Percentiles rank a stretch among this genome's conserved stretches.
These are phyloP conservation scores for Felis catus DNA, from an alignment of 2,113 vertebrate genomes.

Conservation along the genomic window DNA sequence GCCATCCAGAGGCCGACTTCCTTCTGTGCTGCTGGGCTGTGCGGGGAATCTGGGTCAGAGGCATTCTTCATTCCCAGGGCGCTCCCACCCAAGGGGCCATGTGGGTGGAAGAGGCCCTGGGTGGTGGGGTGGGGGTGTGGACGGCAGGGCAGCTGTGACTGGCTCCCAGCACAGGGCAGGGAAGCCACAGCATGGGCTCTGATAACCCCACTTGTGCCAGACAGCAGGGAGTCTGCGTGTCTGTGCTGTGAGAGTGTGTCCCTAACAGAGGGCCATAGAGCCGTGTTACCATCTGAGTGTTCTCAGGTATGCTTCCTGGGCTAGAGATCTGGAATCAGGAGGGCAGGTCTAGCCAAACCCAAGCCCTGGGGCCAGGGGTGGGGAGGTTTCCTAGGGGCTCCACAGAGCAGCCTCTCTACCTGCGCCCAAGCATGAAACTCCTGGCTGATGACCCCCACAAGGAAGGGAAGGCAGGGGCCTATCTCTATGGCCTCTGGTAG, in stretches of 20 bases:
- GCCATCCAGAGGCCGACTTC: neutral
- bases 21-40: neutral
- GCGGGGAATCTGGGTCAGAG: neutral
- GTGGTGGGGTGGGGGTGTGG: too few species aligned
- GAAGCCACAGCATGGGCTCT: neutral
- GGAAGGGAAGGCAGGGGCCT: neutral
- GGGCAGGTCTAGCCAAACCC: neutral
- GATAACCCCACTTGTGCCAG: neutral
- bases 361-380: neutral
- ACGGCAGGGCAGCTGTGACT: neutral
- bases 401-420: neutral
- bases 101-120: neutral
- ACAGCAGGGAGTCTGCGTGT: neutral
- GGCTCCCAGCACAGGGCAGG: neutral
- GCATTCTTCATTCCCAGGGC: neutral
- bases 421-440: neutral
- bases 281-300: neutral
- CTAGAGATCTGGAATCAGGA: neutral
- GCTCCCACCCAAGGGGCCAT: neutral
- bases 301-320: neutral
- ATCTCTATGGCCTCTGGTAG: neutral
- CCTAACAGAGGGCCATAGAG: neutral
- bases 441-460: neutral
- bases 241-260: neutral
- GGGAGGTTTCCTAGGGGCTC: neutral